Percentiles rank a stretch among this genome's conserved stretches.
phyloP scores from a whole-genome alignment of 2,888 invertebrate genomes.

The Machimus atricapillus region DNA sequence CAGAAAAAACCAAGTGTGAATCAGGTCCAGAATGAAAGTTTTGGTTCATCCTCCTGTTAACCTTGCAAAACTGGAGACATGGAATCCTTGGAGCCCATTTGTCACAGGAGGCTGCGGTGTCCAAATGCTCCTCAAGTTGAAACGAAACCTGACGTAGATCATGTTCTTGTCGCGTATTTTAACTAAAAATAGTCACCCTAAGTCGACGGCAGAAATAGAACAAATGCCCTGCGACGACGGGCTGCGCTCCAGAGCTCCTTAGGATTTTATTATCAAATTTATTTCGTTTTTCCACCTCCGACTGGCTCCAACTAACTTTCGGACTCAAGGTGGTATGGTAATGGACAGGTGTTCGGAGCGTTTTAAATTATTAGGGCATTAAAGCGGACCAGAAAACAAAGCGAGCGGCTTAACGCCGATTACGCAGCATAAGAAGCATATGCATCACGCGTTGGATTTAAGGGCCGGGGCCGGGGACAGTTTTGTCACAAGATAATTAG shows the following conservation, averaged over 20 bases:
- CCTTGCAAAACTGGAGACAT: slow-evolving; percentile 5
- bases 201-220: slow-evolving; percentile 15
- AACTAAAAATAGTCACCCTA: slow-evolving; percentile 37
- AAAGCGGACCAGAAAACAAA: not conserved
- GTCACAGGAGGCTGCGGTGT: slow-evolving; percentile 4
- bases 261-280: not conserved
- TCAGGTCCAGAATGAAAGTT: not conserved
- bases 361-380: not conserved
- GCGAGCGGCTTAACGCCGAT: not conserved
- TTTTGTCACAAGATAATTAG: slow-evolving; percentile 23
- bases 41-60: slow-evolving; percentile 4
- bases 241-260: not conserved
- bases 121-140: not conserved
- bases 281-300: not conserved
- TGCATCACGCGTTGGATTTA: not conserved
- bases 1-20: not conserved
- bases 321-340: not conserved
- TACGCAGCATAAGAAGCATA: not conserved
- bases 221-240: not conserved
- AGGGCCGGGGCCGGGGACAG: not conserved
- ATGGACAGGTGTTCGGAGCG: not conserved
- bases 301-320: not conserved
- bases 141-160: slow-evolving; percentile 1
- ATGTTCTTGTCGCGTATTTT: slow-evolving; percentile 8
- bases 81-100: slow-evolving; percentile 14